Evolutionary conservation across 2,888 invertebrate genomes (phyloP), one percentile per base, ranked within the genome.

Genomic region (Agrypnus murinus): DNA sequence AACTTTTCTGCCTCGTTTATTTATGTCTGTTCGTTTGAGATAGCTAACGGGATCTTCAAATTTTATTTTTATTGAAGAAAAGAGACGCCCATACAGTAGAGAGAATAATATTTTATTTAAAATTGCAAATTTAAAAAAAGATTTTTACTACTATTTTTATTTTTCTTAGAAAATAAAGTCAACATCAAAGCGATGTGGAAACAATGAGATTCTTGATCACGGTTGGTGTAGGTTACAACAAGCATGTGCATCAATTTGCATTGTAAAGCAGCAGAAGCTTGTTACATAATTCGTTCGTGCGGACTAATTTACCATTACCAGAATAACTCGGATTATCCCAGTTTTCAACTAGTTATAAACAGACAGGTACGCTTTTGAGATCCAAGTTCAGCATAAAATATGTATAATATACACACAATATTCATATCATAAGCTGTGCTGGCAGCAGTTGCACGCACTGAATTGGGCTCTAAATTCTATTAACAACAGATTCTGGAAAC

Each of bases 191-290:
- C 17, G 8, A 45, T 45, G 45, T 9, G 19, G 8, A 19, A 46
- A 46, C 46, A 19, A 19, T 46, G 19, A 10, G 46, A 46, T 55
- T 3, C 34, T 9, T 14, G n/a, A 34, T 46, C 14, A 17, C 45
- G n/a, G 8, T 14, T 32, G 34, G n/a, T 46, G 43, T 60, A 60
- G 46, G 6, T 46, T 25, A 25, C 25, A 46, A 10, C n/a, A 34
- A 60, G 46, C 45, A 45, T 46, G 32, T 60, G 60, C 60, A 60
- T 60, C 60, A 45, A 60, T 60, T 60, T 60, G 60, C 60, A 60
- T 45, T 60, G 45, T 46, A 60, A 45, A 60, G 31, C 17, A 32
- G 15, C 34, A 55, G 45, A 32, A 46, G 60, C 46, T 60, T 46
- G 60, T 60, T 60, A 60, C 15, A 32, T 60, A 60, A 60, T 60